A percentile compares a stretch with the other conserved stretches of the same genome.
Conservation (phyloP, 2,888 invertebrate genomes). For the Sesia apiformis region DNA sequence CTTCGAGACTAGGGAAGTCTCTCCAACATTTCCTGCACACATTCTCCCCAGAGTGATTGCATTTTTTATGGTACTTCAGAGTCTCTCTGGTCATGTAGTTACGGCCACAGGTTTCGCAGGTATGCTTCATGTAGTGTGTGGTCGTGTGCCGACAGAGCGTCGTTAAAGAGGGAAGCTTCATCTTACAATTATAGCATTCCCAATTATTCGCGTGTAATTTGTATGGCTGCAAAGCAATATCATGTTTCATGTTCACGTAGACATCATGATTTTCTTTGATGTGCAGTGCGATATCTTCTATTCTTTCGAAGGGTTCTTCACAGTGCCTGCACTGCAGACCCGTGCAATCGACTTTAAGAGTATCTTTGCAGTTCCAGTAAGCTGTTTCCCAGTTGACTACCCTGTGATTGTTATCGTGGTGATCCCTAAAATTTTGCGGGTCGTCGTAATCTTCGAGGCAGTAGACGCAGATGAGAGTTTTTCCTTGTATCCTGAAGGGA, state of each 20-base stretch:
- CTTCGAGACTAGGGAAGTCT: constrained; percentile 35
- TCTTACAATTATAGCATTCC: constrained; percentile 38
- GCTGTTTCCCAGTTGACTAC: neutral
- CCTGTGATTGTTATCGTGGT: constrained; percentile 38
- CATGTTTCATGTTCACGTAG: constrained; percentile 31
- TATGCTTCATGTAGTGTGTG: constrained; percentile 43
- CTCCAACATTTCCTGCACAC: constrained; percentile 51
- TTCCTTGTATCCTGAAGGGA: constrained; percentile 53
- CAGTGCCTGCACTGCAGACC: constrained; percentile 47
- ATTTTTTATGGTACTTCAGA: constrained; percentile 46
- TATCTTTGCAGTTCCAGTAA: constrained; percentile 18
- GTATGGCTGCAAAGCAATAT: constrained; percentile 51
- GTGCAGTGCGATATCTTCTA: constrained; percentile 39
- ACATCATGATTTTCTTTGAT: constrained; percentile 29
- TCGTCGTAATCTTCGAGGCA: constrained; percentile 49
- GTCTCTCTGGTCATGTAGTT: constrained; percentile 44
- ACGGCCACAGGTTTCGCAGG: constrained; percentile 54
- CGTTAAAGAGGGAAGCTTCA: constrained; percentile 38
- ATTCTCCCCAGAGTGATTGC: constrained; percentile 36
- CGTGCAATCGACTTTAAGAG: constrained; percentile 51
- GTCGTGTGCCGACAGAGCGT: constrained; percentile 51
- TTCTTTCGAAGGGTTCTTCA: constrained; percentile 20
- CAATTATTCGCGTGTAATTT: constrained; percentile 41
- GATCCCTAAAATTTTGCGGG: constrained; percentile 38
- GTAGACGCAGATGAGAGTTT: constrained; percentile 50